Conservation (phyloP, 2,797 vertebrate genomes). For the Clamator glandarius region DNA sequence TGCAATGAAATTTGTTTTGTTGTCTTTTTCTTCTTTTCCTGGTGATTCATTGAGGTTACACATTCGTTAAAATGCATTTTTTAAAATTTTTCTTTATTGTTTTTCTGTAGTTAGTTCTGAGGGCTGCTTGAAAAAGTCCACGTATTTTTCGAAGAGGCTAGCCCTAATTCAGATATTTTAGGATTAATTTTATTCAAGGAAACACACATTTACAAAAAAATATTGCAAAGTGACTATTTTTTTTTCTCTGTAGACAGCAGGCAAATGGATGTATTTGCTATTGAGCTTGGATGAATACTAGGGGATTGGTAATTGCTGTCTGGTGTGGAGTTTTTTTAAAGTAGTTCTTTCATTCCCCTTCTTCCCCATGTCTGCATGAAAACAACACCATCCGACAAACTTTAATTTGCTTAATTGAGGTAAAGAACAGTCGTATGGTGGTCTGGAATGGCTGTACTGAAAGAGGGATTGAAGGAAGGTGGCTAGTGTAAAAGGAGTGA, state of each 20-base stretch:
- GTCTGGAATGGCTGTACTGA: neutral
- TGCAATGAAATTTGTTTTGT: neutral
- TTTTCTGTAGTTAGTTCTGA: neutral
- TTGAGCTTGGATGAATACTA: neutral
- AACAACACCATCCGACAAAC: neutral
- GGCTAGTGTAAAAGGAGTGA: neutral
- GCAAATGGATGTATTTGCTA: neutral
- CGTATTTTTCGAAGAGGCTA: neutral
- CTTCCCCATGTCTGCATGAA: neutral
- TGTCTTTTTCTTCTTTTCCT: neutral
- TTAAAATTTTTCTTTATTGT: neutral
- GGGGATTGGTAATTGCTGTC: neutral
- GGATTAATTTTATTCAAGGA: neutral
- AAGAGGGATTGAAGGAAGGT: neutral
- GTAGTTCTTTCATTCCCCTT: neutral
- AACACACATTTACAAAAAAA: neutral
- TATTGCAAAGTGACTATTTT: neutral
- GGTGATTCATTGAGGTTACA: slow-evolving; percentile 32
- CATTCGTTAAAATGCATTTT: neutral
- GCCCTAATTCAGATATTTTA: neutral
- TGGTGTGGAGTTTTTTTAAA: neutral
- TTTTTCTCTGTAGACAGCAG: neutral
- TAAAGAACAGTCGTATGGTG: neutral
- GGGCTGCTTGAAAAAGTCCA: neutral
- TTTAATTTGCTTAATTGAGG: neutral